Percentiles rank a stretch among this genome's conserved stretches.
These are phyloP conservation scores for Oreocharis arfaki DNA, from an alignment of 2,113 vertebrate species.

Conservation along the genomic window DNA sequence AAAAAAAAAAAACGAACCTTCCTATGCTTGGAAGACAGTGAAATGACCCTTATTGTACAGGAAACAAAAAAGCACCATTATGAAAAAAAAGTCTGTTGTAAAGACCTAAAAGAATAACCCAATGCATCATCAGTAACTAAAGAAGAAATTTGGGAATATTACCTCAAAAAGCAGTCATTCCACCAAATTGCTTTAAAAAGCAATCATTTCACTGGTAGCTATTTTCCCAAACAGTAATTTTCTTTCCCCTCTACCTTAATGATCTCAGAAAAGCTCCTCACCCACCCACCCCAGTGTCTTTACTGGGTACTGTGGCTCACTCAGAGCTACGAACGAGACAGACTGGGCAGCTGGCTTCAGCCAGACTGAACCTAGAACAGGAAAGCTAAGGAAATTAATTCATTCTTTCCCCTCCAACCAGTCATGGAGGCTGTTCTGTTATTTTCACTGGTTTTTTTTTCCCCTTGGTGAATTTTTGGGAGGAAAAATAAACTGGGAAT, in stretches of 20 bases:
- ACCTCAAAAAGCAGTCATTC: neutral
- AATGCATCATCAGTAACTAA: neutral
- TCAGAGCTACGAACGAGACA: neutral
- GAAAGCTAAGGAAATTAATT: neutral
- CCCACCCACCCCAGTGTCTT: fast-evolving
- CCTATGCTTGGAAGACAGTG: neutral
- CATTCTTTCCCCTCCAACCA: neutral
- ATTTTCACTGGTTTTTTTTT: neutral
- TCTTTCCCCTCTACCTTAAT: neutral
- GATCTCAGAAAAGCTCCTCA: neutral
- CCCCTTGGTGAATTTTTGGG: neutral
- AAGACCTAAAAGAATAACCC: neutral
- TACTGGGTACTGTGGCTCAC: neutral
- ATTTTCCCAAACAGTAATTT: neutral
- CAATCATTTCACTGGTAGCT: neutral
- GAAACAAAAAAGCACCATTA: neutral
- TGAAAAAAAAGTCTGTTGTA: neutral
- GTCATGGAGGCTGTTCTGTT: neutral
- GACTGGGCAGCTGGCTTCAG: neutral
- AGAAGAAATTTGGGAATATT: neutral
- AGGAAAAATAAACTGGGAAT: neutral
- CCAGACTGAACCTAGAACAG: neutral
- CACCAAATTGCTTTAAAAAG: neutral
- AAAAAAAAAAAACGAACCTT: neutral
- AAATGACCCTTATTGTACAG: neutral